These are phyloP conservation scores for Percopsis omiscomaycus DNA, from an alignment of 2,797 vertebrate genomes.

Conservation along the genomic window DNA sequence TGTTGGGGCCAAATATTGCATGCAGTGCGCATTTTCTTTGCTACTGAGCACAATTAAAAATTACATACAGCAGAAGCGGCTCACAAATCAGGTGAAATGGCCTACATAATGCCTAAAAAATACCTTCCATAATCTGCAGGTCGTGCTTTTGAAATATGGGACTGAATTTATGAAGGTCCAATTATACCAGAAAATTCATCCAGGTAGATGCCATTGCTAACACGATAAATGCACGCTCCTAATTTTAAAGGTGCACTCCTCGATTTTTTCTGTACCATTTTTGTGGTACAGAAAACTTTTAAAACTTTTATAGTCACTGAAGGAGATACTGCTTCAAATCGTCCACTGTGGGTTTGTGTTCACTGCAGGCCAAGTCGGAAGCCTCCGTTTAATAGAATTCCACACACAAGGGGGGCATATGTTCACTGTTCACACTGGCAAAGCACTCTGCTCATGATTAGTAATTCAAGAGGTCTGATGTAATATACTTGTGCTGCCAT, in stretches of 20 bases:
- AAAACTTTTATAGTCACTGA: background rate
- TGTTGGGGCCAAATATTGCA: background rate
- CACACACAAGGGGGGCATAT: slow-evolving; percentile 38
- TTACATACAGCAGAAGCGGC: background rate
- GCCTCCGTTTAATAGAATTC: slow-evolving; percentile 49
- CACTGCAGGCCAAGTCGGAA: slow-evolving; percentile 49
- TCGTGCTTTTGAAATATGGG: too few relatives aligned
- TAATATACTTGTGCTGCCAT: slow-evolving; percentile 38
- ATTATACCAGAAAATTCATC: too few relatives aligned
- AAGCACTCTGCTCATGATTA: slow-evolving; percentile 41
- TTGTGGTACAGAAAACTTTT: slow-evolving; percentile 15
- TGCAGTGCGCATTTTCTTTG: background rate
- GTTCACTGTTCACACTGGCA: slow-evolving; percentile 13
- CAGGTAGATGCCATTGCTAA: too few relatives aligned
- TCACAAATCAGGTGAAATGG: background rate
- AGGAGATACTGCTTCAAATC: slow-evolving; percentile 34
- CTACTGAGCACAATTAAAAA: background rate
- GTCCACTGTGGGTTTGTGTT: slow-evolving; percentile 53
- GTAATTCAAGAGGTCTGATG: slow-evolving; percentile 48
- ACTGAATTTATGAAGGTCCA: too few relatives aligned
- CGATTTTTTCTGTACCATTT: too few relatives aligned
- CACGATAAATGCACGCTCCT: slow-evolving; percentile 4
- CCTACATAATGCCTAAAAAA: background rate
- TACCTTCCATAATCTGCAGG: background rate
- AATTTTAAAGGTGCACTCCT: slow-evolving; percentile 8